A percentile compares a stretch with the other conserved stretches of the same genome.
Evolutionary conservation across 2,888 invertebrate species (phyloP).

Genomic region (Anarsia innoxiella): DNA sequence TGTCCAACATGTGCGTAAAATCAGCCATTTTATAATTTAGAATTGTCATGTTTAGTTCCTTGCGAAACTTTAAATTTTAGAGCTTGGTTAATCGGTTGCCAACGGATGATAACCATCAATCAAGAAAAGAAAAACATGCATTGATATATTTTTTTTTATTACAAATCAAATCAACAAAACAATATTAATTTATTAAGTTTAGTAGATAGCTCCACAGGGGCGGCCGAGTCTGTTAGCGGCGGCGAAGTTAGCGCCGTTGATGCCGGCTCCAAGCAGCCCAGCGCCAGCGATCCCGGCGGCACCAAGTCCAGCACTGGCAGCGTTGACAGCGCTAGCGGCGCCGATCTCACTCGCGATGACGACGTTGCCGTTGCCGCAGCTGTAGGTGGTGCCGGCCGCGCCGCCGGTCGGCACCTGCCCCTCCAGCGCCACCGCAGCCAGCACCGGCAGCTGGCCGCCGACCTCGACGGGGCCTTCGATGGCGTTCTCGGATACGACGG

Average conservation of each 20-base stretch:
- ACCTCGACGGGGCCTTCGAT: constrained; percentile 31
- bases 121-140: no score
- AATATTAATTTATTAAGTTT: not conserved
- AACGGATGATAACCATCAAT: no score
- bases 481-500: constrained; percentile 31
- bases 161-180: not conserved
- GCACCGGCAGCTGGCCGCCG: constrained; percentile 36
- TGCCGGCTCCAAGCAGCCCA: not conserved
- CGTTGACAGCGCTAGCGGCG: constrained; percentile 17
- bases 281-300: not conserved
- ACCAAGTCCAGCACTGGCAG: not conserved
- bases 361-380: constrained; percentile 33
- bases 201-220: not conserved
- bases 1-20: no score
- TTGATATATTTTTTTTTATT: not conserved
- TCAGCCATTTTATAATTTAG: no score
- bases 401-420: constrained; percentile 35
- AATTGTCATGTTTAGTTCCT: no score
- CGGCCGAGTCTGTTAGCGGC: not conserved
- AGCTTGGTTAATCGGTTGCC: no score
- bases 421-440: constrained; percentile 33
- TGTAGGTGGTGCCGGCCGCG: constrained; percentile 33
- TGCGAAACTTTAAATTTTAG: no score
- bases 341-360: constrained; percentile 30
- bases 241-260: not conserved